These are phyloP conservation scores for Bugula neritina DNA, from an alignment of 2,888 invertebrate genomes.

Conservation along the genomic window DNA sequence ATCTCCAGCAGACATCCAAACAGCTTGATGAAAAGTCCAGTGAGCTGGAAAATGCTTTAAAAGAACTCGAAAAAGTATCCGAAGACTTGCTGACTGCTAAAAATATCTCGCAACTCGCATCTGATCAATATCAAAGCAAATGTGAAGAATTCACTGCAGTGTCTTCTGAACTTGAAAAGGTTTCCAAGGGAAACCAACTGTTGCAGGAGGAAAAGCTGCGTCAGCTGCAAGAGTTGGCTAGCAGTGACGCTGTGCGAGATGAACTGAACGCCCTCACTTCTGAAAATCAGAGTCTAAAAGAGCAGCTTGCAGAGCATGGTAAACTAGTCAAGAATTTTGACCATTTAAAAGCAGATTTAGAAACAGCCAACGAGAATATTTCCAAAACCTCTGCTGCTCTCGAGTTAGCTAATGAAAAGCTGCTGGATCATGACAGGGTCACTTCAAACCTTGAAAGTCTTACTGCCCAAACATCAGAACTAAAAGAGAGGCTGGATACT, in stretches of 20 bases:
- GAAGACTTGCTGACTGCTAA: neutral
- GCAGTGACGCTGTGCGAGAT: conserved; percentile 12
- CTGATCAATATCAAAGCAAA: neutral
- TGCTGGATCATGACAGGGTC: neutral
- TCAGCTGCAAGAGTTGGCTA: neutral
- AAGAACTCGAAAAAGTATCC: neutral
- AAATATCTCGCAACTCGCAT: neutral
- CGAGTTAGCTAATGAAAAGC: neutral
- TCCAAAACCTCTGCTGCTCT: neutral
- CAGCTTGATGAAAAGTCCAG: neutral
- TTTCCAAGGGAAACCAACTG: neutral
- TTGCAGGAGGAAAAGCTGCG: conserved; percentile 1
- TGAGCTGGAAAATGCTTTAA: neutral
- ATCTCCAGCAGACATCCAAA: neutral
- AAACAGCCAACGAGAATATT: neutral
- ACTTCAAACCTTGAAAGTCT: neutral
- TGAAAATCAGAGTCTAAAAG: neutral
- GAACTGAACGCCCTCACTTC: neutral
- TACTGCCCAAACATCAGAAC: neutral
- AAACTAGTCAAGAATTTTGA: neutral
- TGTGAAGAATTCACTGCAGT: neutral
- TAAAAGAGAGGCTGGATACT: neutral
- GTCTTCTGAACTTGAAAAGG: neutral
- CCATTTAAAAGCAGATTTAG: neutral
- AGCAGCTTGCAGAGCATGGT: neutral